These are phyloP conservation scores for Heterodera carotae DNA, from an alignment of 1,140 invertebrate genomes.

Conservation along the genomic window DNA sequence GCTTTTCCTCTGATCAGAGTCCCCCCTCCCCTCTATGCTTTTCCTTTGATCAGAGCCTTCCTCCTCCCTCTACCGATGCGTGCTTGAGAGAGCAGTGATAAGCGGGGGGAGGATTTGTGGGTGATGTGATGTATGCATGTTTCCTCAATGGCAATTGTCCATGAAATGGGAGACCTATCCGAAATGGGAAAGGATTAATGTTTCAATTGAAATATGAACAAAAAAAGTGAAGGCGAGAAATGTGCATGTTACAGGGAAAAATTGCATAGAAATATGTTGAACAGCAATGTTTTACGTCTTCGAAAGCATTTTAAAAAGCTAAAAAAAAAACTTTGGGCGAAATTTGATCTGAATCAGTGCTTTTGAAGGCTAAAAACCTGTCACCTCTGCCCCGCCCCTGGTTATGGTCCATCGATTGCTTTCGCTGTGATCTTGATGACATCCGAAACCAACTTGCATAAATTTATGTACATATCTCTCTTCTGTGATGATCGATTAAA, in stretches of 20 bases:
- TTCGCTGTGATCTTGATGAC: too few relatives aligned
- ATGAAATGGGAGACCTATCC: neutral
- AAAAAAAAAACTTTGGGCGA: constrained; percentile 3
- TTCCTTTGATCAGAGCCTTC: too few relatives aligned
- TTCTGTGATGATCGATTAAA: too few relatives aligned
- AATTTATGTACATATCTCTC: too few relatives aligned
- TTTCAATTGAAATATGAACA: constrained; percentile 7
- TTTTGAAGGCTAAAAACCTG: neutral
- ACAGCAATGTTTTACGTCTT: constrained; percentile 4
- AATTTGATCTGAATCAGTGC: neutral
- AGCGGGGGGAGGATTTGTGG: neutral
- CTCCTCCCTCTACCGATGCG: too few relatives aligned
- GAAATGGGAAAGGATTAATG: neutral
- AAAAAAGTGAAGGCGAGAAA: neutral
- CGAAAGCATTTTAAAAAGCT: constrained; percentile 1
- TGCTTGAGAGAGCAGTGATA: too few relatives aligned
- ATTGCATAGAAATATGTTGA: neutral
- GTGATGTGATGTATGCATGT: neutral
- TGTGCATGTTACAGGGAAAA: neutral
- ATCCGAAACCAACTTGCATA: too few relatives aligned
- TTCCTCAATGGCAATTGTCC: neutral
- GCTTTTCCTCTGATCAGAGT: too few relatives aligned
- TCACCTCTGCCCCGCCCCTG: neutral
- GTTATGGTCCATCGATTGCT: too few relatives aligned
- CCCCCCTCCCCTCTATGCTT: too few relatives aligned